phyloP scores from a whole-genome alignment of 2,888 invertebrate genomes.

The Cerastis leucographa region DNA sequence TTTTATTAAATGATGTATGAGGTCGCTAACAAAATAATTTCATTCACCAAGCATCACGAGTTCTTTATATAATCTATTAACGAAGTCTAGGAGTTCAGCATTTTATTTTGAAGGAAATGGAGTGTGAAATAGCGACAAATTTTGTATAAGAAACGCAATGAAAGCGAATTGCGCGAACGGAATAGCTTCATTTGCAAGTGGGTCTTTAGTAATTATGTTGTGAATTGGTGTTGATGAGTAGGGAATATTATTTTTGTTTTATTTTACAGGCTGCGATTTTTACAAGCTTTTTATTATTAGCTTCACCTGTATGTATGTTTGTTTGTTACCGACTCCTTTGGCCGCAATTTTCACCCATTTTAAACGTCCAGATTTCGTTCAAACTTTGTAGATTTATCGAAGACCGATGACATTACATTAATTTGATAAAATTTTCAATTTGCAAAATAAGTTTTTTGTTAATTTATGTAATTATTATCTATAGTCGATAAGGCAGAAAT shows the following conservation, averaged over 20 bases:
- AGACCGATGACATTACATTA: too few species aligned
- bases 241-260: not conserved
- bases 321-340: too few species aligned
- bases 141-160: constrained; percentile 66
- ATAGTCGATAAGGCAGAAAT: too few species aligned
- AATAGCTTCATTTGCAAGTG: constrained; percentile 66
- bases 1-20: constrained; percentile 14
- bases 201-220: constrained; percentile 28
- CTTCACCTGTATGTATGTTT: too few species aligned
- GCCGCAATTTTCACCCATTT: too few species aligned
- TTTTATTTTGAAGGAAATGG: constrained; percentile 66
- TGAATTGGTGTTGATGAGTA: constrained; percentile 31
- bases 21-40: not conserved
- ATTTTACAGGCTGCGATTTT: not conserved
- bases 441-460: too few species aligned
- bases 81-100: constrained; percentile 40
- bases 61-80: constrained; percentile 35
- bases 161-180: constrained; percentile 66
- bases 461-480: too few species aligned
- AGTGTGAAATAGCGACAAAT: constrained; percentile 66
- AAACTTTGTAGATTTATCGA: too few species aligned
- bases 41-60: constrained; percentile 2
- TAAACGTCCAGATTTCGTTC: too few species aligned
- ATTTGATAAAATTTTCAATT: too few species aligned
- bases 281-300: too few species aligned